A percentile compares a stretch with the other conserved stretches of the same genome.
phyloP scores from a whole-genome alignment of 2,797 vertebrate genomes.

The Capromys pilorides region DNA sequence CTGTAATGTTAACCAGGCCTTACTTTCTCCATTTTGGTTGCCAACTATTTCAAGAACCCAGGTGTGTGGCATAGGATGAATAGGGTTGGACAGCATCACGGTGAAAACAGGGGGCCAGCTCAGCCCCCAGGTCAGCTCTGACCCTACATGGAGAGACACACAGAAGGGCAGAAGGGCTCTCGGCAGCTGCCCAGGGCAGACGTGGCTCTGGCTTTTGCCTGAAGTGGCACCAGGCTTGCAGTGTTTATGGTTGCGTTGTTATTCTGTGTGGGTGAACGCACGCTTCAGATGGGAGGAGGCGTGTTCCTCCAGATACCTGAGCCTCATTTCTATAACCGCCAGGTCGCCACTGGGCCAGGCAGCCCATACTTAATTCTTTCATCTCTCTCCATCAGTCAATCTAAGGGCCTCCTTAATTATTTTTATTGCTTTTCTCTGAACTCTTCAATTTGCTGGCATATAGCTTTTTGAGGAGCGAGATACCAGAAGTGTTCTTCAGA shows the following conservation, averaged over 20 bases:
- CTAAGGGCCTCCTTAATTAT: conserved; percentile 73
- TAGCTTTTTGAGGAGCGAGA: conserved; percentile 60
- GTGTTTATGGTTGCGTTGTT: neutral
- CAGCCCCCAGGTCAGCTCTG: neutral
- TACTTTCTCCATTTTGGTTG: conserved; percentile 9
- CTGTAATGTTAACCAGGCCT: neutral
- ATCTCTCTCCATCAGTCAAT: conserved; percentile 78
- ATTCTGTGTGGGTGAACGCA: neutral
- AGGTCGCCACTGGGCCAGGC: conserved; percentile 64
- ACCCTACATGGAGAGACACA: neutral
- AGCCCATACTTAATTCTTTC: conserved; percentile 68
- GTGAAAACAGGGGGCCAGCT: neutral
- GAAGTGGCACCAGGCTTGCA: neutral
- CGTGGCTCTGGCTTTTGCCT: neutral
- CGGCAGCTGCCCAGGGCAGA: neutral
- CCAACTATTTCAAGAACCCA: neutral
- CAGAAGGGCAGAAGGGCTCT: neutral
- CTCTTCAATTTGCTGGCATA: conserved; percentile 74
- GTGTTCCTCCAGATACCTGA: neutral
- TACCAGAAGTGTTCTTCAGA: conserved; percentile 75
- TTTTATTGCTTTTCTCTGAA: conserved; percentile 82
- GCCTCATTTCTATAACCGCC: conserved; percentile 41
- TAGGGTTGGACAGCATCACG: neutral
- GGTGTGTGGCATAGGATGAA: neutral
- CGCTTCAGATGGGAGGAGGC: conserved; percentile 35